Conservation (phyloP, 2,888 invertebrate species). For the Eupithecia dodoneata region DNA sequence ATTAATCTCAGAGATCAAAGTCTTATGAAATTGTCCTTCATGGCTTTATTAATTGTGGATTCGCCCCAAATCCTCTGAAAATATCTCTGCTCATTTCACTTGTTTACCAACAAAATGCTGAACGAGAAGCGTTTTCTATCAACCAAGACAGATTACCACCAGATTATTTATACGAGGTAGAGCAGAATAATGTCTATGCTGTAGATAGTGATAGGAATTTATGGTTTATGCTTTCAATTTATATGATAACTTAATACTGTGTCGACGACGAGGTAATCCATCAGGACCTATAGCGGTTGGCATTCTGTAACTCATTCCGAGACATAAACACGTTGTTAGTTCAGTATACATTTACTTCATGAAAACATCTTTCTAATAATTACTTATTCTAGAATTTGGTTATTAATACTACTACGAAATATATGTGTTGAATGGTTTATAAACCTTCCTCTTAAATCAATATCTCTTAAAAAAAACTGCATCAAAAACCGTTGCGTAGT, state of each 20-base stretch:
- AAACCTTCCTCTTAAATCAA: no score
- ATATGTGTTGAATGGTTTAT: no score
- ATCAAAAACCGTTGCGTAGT: no score
- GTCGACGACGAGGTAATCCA: slow-evolving; percentile 23
- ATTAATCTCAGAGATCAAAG: slow-evolving; percentile 5
- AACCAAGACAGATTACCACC: background rate
- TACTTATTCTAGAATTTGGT: no score
- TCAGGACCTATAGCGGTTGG: slow-evolving; percentile 11
- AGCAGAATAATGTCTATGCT: slow-evolving; percentile 1
- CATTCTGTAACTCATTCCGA: background rate
- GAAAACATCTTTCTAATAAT: no score
- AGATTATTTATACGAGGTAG: background rate
- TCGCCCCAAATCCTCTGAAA: background rate
- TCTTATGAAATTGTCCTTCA: background rate
- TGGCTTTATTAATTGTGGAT: background rate
- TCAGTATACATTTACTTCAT: background rate
- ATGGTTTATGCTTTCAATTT: slow-evolving; percentile 11
- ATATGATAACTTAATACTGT: slow-evolving; percentile 16
- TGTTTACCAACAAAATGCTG: slow-evolving; percentile 8
- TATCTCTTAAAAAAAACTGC: no score
- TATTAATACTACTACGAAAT: no score
- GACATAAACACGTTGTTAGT: slow-evolving; percentile 8
- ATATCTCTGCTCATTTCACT: background rate
- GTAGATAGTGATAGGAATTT: background rate
- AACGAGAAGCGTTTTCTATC: background rate